Evolutionary conservation across 2,797 vertebrate genomes (phyloP).

Genomic region (Sphenodon punctatus): DNA sequence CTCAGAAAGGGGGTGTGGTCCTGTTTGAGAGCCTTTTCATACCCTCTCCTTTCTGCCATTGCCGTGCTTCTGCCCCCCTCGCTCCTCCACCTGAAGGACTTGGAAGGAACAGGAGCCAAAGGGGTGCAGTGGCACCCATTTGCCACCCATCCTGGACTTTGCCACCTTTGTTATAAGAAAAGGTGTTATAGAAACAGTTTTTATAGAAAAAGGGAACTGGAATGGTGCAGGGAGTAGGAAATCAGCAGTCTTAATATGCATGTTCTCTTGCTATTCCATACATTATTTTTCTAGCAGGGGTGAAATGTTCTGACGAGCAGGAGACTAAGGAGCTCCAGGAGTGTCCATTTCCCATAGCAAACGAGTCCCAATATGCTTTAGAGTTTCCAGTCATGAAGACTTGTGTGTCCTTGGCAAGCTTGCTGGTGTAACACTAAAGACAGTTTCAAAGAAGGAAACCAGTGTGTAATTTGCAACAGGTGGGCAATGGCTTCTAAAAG

Average conservation of each 20-base stretch:
- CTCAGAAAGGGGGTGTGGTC: too few species aligned
- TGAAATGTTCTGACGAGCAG: not conserved
- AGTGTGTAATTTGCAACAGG: slow-evolving; percentile 33
- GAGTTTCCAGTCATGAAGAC: slow-evolving; percentile 9
- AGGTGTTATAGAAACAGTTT: not conserved
- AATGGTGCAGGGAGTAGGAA: slow-evolving; percentile 19
- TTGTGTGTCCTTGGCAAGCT: slow-evolving; percentile 38
- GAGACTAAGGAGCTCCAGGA: not conserved
- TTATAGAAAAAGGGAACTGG: too few species aligned
- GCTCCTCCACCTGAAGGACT: too few species aligned
- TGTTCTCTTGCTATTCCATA: slow-evolving; percentile 17
- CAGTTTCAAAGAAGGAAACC: slow-evolving; percentile 50
- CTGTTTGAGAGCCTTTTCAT: too few species aligned
- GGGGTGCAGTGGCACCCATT: too few species aligned
- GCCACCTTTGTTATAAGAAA: slow-evolving; percentile 19
- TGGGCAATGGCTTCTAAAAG: slow-evolving; percentile 7
- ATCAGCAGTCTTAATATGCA: slow-evolving; percentile 25
- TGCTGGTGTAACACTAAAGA: slow-evolving; percentile 44
- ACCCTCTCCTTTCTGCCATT: too few species aligned
- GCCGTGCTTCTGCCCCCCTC: too few species aligned
- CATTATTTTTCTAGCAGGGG: not conserved
- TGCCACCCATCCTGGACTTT: too few species aligned
- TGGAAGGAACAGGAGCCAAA: too few species aligned
- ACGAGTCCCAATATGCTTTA: slow-evolving; percentile 1
- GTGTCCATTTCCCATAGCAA: not conserved